These are phyloP conservation scores for Aphis gossypii DNA, from an alignment of 1,140 invertebrate genomes.

Conservation along the genomic window DNA sequence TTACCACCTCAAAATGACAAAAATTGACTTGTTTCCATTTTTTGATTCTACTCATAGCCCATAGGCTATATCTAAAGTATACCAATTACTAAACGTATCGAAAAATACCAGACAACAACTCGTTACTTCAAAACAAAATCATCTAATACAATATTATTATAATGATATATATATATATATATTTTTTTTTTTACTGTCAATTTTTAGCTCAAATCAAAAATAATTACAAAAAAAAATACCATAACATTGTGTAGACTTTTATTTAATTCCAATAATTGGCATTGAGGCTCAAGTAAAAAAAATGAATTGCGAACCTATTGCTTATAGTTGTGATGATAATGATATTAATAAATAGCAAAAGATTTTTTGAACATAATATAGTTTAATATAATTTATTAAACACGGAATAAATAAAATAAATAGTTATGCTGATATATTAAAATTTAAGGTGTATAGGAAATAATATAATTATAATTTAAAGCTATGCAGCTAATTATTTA, in stretches of 20 bases:
- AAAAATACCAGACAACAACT: neutral
- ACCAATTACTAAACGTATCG: conserved; percentile 30
- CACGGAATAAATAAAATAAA: neutral
- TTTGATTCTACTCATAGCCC: neutral
- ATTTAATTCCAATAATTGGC: neutral
- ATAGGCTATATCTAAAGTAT: neutral
- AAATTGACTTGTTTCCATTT: neutral
- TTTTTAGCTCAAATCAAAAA: neutral
- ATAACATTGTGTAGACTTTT: neutral
- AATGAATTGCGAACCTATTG: neutral
- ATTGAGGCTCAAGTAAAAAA: neutral
- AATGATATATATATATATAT: neutral
- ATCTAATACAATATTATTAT: neutral
- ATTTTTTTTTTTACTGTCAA: neutral
- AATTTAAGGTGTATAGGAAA: neutral
- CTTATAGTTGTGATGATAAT: neutral
- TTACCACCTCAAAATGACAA: neutral
- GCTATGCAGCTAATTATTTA: neutral
- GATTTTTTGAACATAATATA: neutral
- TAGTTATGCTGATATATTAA: neutral
- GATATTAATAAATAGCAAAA: neutral
- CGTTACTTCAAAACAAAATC: neutral
- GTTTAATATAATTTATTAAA: neutral
- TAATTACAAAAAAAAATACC: neutral
- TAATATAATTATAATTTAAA: neutral